Conservation (phyloP, 2,113 vertebrate genomes). For the Triplophysa siluroides region DNA sequence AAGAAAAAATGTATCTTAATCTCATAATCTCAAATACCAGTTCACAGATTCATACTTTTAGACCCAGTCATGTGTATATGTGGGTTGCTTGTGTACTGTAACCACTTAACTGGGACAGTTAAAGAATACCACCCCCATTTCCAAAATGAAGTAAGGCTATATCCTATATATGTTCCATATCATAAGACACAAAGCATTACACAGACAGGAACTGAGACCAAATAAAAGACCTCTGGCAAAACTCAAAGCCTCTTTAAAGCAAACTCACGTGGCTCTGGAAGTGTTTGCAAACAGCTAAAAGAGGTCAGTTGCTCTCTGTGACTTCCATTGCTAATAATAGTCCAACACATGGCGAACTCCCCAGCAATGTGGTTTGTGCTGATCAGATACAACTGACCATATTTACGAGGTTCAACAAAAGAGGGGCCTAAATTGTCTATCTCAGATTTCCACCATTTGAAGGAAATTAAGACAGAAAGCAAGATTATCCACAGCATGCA, state of each 20-base stretch:
- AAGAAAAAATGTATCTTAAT: no score
- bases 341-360: conserved; percentile 33
- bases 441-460: conserved; percentile 4
- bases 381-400: conserved; percentile 20
- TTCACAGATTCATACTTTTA: no score
- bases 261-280: conserved; percentile 19
- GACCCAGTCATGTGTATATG: no score
- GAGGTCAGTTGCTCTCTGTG: conserved; percentile 37
- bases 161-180: conserved; percentile 2
- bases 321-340: conserved; percentile 37
- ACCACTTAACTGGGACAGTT: conserved; percentile 25
- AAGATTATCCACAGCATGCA: neutral
- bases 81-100: neutral
- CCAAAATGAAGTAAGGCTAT: conserved; percentile 18
- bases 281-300: conserved; percentile 55
- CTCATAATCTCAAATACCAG: no score
- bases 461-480: conserved; percentile 8
- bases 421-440: conserved; percentile 1
- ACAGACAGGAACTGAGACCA: conserved; percentile 31
- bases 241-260: conserved; percentile 9
- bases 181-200: neutral
- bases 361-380: conserved; percentile 34
- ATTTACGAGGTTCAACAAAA: conserved; percentile 17
- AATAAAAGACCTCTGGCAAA: conserved; percentile 29
- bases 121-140: neutral